phyloP scores from a whole-genome alignment of 64 coral and sea anemone species.

The Stichodactyla mertensii region DNA sequence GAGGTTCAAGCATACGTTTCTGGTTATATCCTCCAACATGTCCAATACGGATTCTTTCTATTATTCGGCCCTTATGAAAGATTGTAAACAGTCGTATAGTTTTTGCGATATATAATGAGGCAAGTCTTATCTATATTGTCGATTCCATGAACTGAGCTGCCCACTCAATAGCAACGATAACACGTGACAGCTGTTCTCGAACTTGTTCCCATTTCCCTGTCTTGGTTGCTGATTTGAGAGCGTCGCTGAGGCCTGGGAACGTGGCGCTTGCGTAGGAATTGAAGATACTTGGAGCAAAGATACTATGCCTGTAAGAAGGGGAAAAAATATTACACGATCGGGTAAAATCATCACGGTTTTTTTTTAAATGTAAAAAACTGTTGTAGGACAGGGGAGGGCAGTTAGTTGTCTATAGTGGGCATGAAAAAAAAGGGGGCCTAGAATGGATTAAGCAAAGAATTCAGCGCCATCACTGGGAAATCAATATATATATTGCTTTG shows the following conservation, averaged over 20 bases:
- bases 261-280: constrained; percentile 81
- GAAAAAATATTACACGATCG: background rate
- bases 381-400: too few species aligned
- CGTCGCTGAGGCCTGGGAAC: constrained; percentile 79
- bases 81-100: background rate
- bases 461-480: too few species aligned
- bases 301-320: constrained; percentile 57
- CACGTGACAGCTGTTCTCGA: constrained; percentile 54
- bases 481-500: too few species aligned
- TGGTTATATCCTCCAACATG: too few species aligned
- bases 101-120: background rate
- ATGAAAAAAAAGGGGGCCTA: too few species aligned
- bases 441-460: too few species aligned
- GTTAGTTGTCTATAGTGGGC: too few species aligned
- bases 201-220: constrained; percentile 60
- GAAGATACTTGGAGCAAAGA: constrained; percentile 78
- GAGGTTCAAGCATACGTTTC: too few species aligned
- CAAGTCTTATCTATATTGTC: background rate
- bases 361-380: too few species aligned
- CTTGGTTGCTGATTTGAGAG: constrained; percentile 42
- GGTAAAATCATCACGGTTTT: too few species aligned
- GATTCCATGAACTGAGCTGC: constrained; percentile 71
- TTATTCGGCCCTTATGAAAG: background rate
- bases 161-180: constrained; percentile 57
- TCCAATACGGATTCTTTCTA: too few species aligned